These are phyloP conservation scores for Hemiscyllium ocellatum DNA, from an alignment of 2,113 vertebrate genomes.

Conservation along the genomic window DNA sequence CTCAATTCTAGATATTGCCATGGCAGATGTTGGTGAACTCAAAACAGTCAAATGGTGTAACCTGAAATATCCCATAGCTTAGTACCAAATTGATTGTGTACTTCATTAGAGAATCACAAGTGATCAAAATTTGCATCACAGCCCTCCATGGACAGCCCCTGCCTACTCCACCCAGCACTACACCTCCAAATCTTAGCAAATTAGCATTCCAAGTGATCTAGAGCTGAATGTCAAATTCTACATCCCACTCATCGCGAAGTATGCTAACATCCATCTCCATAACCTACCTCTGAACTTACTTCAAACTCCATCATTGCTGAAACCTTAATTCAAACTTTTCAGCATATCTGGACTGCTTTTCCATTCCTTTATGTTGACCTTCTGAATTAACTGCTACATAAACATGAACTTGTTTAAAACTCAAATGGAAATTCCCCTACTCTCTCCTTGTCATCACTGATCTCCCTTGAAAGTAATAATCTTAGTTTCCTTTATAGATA, in stretches of 20 bases:
- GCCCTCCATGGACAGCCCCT: too few species aligned
- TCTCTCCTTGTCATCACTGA: neutral
- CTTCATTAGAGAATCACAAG: neutral
- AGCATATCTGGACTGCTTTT: neutral
- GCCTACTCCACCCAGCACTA: neutral
- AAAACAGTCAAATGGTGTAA: neutral
- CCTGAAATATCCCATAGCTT: neutral
- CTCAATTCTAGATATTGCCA: neutral
- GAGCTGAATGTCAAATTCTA: neutral
- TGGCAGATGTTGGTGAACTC: neutral
- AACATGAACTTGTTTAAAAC: neutral
- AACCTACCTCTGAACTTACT: neutral
- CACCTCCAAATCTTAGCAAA: neutral
- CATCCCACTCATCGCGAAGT: neutral
- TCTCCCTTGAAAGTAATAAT: neutral
- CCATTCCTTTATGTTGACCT: neutral
- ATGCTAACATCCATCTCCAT: neutral
- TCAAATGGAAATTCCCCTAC: neutral
- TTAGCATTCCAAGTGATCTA: neutral
- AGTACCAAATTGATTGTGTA: neutral
- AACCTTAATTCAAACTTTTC: neutral
- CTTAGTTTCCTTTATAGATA: neutral
- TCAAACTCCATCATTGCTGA: neutral
- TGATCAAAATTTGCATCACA: neutral
- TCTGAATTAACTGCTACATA: neutral